Conservation (phyloP, 2,888 invertebrate genomes). For the Leucania comma region DNA sequence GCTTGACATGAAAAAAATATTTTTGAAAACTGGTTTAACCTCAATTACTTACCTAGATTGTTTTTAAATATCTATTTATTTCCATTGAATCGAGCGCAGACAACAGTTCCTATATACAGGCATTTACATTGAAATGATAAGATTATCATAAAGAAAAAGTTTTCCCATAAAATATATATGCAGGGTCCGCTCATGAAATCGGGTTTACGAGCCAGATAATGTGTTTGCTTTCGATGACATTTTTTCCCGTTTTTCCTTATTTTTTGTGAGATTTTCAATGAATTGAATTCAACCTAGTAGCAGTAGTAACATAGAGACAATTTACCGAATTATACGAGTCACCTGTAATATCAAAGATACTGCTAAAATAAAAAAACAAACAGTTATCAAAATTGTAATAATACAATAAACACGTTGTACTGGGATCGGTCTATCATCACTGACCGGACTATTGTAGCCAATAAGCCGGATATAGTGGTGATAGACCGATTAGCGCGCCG, state of each 20-base stretch:
- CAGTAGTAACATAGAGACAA: constrained; percentile 1
- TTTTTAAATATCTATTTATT: background rate
- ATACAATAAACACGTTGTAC: too few relatives aligned
- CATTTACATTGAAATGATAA: constrained; percentile 55
- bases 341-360: background rate
- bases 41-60: background rate
- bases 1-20: too few relatives aligned
- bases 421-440: too few relatives aligned
- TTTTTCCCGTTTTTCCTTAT: constrained; percentile 21
- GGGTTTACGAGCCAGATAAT: constrained; percentile 42
- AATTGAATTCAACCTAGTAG: background rate
- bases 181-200: constrained; percentile 33
- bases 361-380: too few relatives aligned
- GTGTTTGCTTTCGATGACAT: constrained; percentile 35
- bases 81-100: background rate
- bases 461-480: too few relatives aligned
- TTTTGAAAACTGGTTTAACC: too few relatives aligned
- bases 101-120: background rate
- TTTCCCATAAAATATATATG: constrained; percentile 36
- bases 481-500: too few relatives aligned
- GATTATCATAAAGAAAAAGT: constrained; percentile 52
- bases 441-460: too few relatives aligned
- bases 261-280: constrained; percentile 13
- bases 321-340: background rate
- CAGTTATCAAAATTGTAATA: too few relatives aligned